A percentile compares a stretch with the other conserved stretches of the same genome.
These are phyloP conservation scores for Diplolepis rosae DNA, from an alignment of 2,888 invertebrate genomes.

Conservation along the genomic window DNA sequence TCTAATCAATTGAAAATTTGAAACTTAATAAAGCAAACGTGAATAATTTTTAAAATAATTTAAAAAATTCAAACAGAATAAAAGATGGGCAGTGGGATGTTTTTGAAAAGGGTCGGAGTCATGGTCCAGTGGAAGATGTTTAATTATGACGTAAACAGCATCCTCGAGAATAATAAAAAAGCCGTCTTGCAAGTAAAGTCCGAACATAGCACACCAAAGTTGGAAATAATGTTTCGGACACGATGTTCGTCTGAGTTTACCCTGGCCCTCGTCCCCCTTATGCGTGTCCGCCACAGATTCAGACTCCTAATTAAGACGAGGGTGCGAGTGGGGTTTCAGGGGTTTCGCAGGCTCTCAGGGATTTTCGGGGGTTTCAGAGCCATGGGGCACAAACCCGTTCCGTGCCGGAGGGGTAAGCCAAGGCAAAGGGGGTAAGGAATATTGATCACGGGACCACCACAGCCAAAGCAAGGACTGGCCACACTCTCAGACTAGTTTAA, in stretches of 20 bases:
- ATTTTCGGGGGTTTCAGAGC: constrained; percentile 55
- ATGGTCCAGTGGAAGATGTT: constrained; percentile 38
- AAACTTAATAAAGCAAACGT: background rate
- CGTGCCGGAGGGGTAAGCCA: constrained; percentile 68
- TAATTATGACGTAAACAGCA: constrained; percentile 38
- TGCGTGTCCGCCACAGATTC: constrained; percentile 89
- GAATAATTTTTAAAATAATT: constrained; percentile 31
- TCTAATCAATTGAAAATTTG: background rate
- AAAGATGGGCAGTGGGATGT: constrained; percentile 12
- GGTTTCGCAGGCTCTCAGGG: constrained; percentile 60
- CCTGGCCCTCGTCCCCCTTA: constrained; percentile 71
- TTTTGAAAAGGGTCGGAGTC: constrained; percentile 42
- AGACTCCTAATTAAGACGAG: constrained; percentile 89
- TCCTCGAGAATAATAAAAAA: constrained; percentile 44
- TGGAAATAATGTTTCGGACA: constrained; percentile 74
- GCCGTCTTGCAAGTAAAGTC: constrained; percentile 42
- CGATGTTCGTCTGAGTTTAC: constrained; percentile 60
- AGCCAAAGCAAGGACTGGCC: constrained; percentile 62
- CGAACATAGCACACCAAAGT: constrained; percentile 58
- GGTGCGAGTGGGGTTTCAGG: constrained; percentile 74
- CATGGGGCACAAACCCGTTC: constrained; percentile 55
- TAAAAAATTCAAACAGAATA: constrained; percentile 31
- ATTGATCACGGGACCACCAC: constrained; percentile 71
- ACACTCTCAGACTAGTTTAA: constrained; percentile 60
- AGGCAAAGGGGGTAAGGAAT: constrained; percentile 74